phyloP scores from a whole-genome alignment of 92 coral and sea anemone genomes.

The Heteractis magnifica region DNA sequence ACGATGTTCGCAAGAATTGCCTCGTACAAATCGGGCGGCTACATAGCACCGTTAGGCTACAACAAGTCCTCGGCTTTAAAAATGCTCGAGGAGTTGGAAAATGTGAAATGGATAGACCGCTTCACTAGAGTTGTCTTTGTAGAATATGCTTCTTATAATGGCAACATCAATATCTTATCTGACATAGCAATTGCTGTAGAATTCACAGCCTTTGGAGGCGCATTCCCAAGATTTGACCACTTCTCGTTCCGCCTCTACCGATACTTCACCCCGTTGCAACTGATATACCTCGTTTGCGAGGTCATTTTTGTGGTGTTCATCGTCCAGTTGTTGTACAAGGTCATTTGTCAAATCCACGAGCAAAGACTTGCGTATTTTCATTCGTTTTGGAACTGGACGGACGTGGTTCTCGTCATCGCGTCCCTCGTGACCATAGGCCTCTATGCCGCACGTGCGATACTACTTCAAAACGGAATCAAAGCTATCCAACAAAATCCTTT shows the following conservation, averaged over 20 bases:
- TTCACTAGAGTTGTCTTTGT: slow-evolving; percentile 56
- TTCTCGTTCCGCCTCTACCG: slow-evolving; percentile 66
- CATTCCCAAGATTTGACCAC: slow-evolving; percentile 50
- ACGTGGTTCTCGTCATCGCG: slow-evolving; percentile 43
- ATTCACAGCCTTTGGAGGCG: slow-evolving; percentile 56
- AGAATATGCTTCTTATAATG: slow-evolving; percentile 64
- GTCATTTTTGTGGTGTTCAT: slow-evolving; percentile 61
- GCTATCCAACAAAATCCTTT: slow-evolving; percentile 49
- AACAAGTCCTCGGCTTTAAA: slow-evolving; percentile 30
- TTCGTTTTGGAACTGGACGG: slow-evolving; percentile 62
- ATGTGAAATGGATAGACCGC: slow-evolving; percentile 50
- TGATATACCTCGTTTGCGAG: slow-evolving; percentile 60
- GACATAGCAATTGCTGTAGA: slow-evolving; percentile 45
- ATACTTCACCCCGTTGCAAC: slow-evolving; percentile 53
- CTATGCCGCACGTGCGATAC: slow-evolving; percentile 49
- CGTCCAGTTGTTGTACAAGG: slow-evolving; percentile 40
- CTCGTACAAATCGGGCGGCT: slow-evolving; percentile 54
- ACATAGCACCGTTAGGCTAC: slow-evolving; percentile 47
- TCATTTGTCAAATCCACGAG: slow-evolving; percentile 27
- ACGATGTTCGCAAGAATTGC: slow-evolving; percentile 22
- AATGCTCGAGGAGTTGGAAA: slow-evolving; percentile 37
- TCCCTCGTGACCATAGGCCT: slow-evolving; percentile 50
- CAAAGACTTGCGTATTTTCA: slow-evolving; percentile 42
- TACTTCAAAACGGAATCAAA: slow-evolving; percentile 44
- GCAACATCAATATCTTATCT: slow-evolving; percentile 49